Base-by-base conservation (phyloP, 2,797 vertebrate species). In the Rhinoraja longicauda region DNA sequence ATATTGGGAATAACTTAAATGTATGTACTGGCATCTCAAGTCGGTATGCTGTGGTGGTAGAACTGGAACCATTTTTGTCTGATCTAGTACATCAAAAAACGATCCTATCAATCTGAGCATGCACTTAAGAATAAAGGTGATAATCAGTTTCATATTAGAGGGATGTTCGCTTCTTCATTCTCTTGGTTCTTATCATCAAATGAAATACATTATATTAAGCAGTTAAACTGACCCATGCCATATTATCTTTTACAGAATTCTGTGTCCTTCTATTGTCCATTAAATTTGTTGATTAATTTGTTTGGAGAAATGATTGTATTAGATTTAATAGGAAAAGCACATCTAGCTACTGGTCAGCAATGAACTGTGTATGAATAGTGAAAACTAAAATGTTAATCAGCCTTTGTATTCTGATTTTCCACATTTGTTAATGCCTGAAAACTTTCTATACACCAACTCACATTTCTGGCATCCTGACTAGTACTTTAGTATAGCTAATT, bases 141-240 rank as follows among this genome's bases (percentile, higher is more conserved):
- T 72, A 91, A 91, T 91, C 64, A 91, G 88, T 70, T 91, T 73
- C 88, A 24, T 72, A 91, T 91, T 91, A 72, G 88, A 91, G 26
- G 64, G 15, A 39, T 91, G 88, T 91, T 64, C 45, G 36, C 88
- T 91, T 72, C 67, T 72, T 39, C 88, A 26, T 91, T 91, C 64
- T 88, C 64, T 45, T 72, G 70, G 36, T 91, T 24, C 88, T 70
- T 91, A 91, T 91, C 84, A 88, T n/a, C 67, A 91, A 36, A 91
- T 91, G 88, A 91, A 91, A 91, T 91, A 91, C 32, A 64, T 72
- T 91, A 72, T 91, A 91, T 45, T 72, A 88, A 45, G 64, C 64
- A 91, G 88, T 91, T 91, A 72, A 91, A 91, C 36, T 91, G 88
- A 91, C 91, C 72, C 88, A 72, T 91, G 29, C 88, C 64, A 91